A percentile compares a stretch with the other conserved stretches of the same genome.
phyloP scores from a whole-genome alignment of 2,797 vertebrate species.

The Dicrostonyx torquatus region DNA sequence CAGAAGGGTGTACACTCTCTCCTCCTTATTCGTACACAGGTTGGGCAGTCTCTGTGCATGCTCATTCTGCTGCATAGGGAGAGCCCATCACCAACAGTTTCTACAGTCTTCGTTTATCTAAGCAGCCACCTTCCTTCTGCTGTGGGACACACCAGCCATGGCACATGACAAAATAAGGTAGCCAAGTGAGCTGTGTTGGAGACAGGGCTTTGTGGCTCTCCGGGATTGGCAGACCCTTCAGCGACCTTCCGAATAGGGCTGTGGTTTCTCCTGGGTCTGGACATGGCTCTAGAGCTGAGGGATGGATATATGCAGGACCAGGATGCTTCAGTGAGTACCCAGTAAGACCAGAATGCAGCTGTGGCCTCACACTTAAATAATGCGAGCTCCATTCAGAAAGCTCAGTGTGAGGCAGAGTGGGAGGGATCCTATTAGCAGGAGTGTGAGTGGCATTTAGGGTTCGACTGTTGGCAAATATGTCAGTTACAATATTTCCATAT shows the following conservation, averaged over 20 bases:
- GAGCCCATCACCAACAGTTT: background rate
- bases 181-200: rapidly evolving
- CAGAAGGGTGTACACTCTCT: background rate
- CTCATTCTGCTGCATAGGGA: background rate
- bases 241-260: rapidly evolving
- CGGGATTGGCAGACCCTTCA: rapidly evolving
- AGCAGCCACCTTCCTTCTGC: constrained; percentile 38
- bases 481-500: rapidly evolving
- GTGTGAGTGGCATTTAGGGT: background rate
- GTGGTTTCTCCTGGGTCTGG: background rate
- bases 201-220: rapidly evolving
- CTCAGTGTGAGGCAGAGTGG: background rate
- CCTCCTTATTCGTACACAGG: background rate
- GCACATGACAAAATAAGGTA: no score
- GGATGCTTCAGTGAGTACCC: background rate
- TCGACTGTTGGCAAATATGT: rapidly evolving
- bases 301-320: background rate
- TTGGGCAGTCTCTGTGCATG: background rate
- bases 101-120: constrained; percentile 53
- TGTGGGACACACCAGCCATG: background rate
- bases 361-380: rapidly evolving
- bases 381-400: background rate
- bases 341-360: rapidly evolving
- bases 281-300: no score
- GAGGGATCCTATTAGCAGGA: rapidly evolving